Evolutionary conservation across 1,140 invertebrate genomes (phyloP).

Genomic region (Ceratina calcarata): DNA sequence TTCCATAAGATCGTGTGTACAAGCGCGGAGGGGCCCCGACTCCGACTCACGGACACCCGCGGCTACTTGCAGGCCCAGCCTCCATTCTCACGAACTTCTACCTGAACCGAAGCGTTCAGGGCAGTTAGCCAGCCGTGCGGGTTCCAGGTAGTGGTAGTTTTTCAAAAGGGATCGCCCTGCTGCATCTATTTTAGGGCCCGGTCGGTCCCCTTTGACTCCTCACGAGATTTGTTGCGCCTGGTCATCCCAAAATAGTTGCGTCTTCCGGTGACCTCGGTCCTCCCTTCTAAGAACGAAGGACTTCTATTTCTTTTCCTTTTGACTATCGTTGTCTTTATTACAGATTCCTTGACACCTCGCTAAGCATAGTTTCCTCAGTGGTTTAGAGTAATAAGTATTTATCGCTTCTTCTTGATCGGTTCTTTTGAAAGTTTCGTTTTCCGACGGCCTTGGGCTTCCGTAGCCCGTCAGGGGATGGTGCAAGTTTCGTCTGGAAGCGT

Average conservation of each 20-base stretch:
- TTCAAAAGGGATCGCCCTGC: background rate
- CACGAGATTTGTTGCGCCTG: background rate
- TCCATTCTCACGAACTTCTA: conserved; percentile 52
- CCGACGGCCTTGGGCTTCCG: conserved; percentile 8
- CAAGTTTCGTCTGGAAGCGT: background rate
- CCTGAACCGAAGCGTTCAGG: background rate
- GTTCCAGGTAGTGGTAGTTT: background rate
- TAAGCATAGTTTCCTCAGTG: background rate
- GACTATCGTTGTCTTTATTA: too few species aligned
- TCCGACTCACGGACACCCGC: conserved; percentile 52
- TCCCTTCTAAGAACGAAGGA: background rate
- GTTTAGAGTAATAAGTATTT: too few species aligned
- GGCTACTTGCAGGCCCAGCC: conserved; percentile 58
- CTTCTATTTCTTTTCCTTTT: too few species aligned
- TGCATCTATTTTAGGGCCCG: background rate
- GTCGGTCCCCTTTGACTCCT: background rate
- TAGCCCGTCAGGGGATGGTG: background rate
- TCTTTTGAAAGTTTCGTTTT: conserved; percentile 17
- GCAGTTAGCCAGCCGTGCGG: conserved; percentile 20
- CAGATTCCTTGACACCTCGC: too few species aligned
- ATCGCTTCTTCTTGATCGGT: too few species aligned
- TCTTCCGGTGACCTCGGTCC: background rate
- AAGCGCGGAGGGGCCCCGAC: conserved; percentile 23
- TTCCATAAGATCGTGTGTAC: conserved; percentile 45
- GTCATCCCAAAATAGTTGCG: too few species aligned